Base-by-base conservation (phyloP, 2,113 vertebrate genomes). In the Eleginops maclovinus region DNA sequence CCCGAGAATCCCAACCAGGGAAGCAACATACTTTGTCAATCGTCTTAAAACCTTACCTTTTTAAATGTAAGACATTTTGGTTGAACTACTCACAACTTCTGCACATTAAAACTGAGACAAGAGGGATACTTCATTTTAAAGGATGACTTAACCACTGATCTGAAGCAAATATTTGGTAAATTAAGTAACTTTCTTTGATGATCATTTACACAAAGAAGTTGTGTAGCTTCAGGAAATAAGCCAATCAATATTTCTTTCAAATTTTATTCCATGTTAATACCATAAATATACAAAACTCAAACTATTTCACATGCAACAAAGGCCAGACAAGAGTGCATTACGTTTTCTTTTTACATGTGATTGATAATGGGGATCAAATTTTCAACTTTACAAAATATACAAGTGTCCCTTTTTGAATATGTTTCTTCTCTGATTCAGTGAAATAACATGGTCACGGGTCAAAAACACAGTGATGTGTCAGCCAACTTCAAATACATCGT, bases 271-370 rank as follows among this genome's bases (percentile, higher is more conserved):
- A 93, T 96, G 95, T 97, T 97, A 97, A 96, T 97, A 98, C 97
- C 97, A 98, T 98, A 98, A 99, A 99, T 98, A 98, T 98, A 98
- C 94, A 98, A 98, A 99, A 98, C 94, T 96, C 93, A 96, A 97
- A 93, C 95, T 97, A 98, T 94, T 95, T 89, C 94, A 98, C 98
- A 98, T 99, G 98, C 98, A 95, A 97, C 95, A 90, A 94, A 93
- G 91, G 93, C 91, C 93, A 93, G 90, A 95, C 92, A 89, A 88
- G 93, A 95, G 94, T 96, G 95, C 92, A 94, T 96, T 95, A 90
- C 93, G 11, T 82, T 87, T 80, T 86, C 80, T 92, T 92, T 93
- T 91, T 91, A 96, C 89, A 96, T 91, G 94, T 94, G 93, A 86
- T 69, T 93, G 92, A 95, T 96, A 88, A 96, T 90, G 94, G 88